phyloP scores from a whole-genome alignment of 53 echinoderm and acorn worm genomes.

The Glandiceps talaboti region DNA sequence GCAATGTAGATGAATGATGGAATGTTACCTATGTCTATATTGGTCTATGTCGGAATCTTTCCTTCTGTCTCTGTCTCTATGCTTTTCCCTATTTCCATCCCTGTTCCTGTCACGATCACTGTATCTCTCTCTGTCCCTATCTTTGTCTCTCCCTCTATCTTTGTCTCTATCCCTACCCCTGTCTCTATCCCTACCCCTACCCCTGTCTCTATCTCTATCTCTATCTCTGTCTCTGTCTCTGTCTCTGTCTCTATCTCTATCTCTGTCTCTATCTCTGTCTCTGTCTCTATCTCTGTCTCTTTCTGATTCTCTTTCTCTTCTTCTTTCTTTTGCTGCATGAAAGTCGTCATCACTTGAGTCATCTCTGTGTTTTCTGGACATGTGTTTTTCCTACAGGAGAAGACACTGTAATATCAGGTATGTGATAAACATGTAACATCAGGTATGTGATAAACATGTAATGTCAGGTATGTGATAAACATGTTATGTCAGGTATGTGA shows the following conservation, averaged over 20 bases:
- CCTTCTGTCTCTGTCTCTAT: neutral
- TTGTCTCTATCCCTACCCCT: slow-evolving; percentile 3
- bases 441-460: too few species aligned
- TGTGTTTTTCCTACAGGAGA: neutral
- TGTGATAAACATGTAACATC: neutral
- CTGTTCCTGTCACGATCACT: neutral
- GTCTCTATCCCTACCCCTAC: neutral
- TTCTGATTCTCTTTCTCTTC: neutral
- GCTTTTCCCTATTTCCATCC: neutral
- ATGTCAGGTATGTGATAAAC: too few species aligned
- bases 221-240: neutral
- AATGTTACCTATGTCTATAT: too few species aligned
- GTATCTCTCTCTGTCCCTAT: neutral
- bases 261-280: slow-evolving; percentile 15
- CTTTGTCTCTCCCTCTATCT: neutral
- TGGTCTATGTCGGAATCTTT: slow-evolving; percentile 12
- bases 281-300: slow-evolving; percentile 19
- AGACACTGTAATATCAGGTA: neutral
- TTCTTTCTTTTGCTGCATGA: too few species aligned
- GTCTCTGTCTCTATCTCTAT: slow-evolving; percentile 4
- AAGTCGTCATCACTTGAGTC: neutral
- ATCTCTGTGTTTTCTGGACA: neutral
- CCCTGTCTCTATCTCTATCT: neutral
- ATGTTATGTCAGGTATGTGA: too few species aligned
- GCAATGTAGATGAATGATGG: too few species aligned